These are phyloP conservation scores for Crossaster papposus DNA, from an alignment of 53 echinoderm and acorn worm genomes.

Conservation along the genomic window DNA sequence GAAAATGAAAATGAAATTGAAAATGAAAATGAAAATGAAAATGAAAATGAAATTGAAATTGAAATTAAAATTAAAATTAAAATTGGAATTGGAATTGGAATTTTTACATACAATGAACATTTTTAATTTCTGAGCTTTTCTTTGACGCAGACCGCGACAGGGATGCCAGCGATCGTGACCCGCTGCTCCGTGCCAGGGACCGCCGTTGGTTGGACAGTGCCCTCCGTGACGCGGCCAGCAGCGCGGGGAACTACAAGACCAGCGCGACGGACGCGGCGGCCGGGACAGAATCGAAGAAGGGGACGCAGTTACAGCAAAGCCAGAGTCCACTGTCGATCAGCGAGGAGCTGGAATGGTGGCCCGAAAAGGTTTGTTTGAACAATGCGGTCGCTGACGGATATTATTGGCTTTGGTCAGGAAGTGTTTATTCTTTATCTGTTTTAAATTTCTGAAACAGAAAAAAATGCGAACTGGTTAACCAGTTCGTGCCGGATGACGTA, in stretches of 20 bases:
- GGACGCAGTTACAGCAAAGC: constrained; percentile 49
- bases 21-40: no score
- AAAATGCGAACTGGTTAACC: no score
- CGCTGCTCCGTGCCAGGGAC: constrained; percentile 83
- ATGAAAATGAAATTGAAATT: no score
- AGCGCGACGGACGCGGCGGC: constrained; percentile 57
- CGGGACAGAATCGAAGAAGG: constrained; percentile 70
- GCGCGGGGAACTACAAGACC: constrained; percentile 79
- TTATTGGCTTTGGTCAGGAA: no score
- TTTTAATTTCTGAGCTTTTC: neutral
- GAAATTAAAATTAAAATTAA: no score
- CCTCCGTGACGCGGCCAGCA: constrained; percentile 72
- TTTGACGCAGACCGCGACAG: constrained; percentile 74
- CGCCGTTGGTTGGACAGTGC: constrained; percentile 92
- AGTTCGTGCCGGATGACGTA: no score
- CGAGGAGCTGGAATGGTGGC: constrained; percentile 98
- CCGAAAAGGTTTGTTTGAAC: constrained; percentile 73
- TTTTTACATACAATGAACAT: no score
- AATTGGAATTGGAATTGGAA: no score
- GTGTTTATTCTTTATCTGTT: no score
- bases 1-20: no score
- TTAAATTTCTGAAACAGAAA: no score
- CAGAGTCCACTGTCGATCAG: constrained; percentile 80
- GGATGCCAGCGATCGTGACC: constrained; percentile 85
- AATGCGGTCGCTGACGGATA: no score